These are phyloP conservation scores for Diaprepes abbreviatus DNA, from an alignment of 2,888 invertebrate species.

Conservation along the genomic window DNA sequence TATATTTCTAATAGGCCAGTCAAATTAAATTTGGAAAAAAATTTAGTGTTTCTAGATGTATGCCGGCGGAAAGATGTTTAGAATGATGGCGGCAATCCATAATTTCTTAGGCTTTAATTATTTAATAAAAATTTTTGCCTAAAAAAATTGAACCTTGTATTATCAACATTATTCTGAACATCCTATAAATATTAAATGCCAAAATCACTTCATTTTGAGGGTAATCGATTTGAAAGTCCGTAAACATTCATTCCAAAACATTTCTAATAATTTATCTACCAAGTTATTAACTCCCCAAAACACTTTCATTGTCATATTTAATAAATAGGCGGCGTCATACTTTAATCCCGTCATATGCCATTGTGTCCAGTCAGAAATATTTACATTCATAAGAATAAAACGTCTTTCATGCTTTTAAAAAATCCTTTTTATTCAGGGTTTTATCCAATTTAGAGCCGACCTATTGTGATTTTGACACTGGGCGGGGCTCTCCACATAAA, in stretches of 20 bases:
- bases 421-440: slow-evolving; percentile 44
- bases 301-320: slow-evolving; percentile 37
- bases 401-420: slow-evolving; percentile 35
- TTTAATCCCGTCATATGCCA: slow-evolving; percentile 39
- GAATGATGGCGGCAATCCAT: no score
- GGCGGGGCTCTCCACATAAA: slow-evolving; percentile 35
- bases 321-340: slow-evolving; percentile 43
- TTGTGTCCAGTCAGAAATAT: slow-evolving; percentile 42
- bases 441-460: slow-evolving; percentile 45
- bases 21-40: no score
- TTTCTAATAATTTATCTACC: slow-evolving; percentile 16
- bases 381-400: slow-evolving; percentile 47
- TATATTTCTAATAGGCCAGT: no score
- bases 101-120: no score
- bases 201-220: no score
- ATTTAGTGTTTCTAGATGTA: no score
- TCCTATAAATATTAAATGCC: no score
- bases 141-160: no score
- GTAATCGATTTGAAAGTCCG: no score
- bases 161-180: no score
- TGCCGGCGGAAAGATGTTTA: no score
- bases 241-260: background rate
- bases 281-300: slow-evolving; percentile 2
- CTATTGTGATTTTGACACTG: slow-evolving; percentile 43
- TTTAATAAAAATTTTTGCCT: no score